Evolutionary conservation across 2,797 vertebrate genomes (phyloP), one percentile per base, ranked within the genome.

Genomic region (Eurystomus glaucurus): DNA sequence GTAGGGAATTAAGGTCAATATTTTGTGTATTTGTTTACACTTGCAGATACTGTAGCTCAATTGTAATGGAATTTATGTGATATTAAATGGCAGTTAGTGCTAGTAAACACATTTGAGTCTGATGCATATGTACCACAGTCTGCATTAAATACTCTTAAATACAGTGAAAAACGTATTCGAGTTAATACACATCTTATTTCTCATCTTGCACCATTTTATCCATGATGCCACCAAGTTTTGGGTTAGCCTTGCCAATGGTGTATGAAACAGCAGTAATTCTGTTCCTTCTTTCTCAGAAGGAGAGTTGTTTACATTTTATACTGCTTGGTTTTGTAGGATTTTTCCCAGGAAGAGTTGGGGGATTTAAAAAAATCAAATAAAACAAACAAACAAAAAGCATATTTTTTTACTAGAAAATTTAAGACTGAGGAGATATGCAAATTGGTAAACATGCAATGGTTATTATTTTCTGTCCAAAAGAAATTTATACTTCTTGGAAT

Each of bases 381-480:
- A 70, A 4, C 35, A 55, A 80, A 22, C 15, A 52, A 82, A 51
- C 13, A 87, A 90, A 46, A 50, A 37, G 0, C 1, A 8, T 1
- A n/a, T 6, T 58, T 4, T 69, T 93, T 81, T 70, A 45, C 5
- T 35, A 28, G 25, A 66, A 75, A 75, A 70, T 68, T 62, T 88
- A 39, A 65, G 50, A 14, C 26, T 54, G 51, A 84, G 85, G 54
- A 75, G 45, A 50, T 21, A 3, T 23, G 48, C 26, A 62, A 86
- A 83, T 82, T 79, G 7, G 23, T 85, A 55, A 90, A 43, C 19
- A 58, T n/a, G 3, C 28, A 68, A 8, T 45, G 9, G 9, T 64
- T 90, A 50, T 61, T 87, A 52, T 70, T 85, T 95, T 85, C 46
- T 74, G 22, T 62, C n/a, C 55, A 74, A 93, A 89, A 62, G 43